Conservation (phyloP, 2,797 vertebrate genomes). For the Tamandua tetradactyla region DNA sequence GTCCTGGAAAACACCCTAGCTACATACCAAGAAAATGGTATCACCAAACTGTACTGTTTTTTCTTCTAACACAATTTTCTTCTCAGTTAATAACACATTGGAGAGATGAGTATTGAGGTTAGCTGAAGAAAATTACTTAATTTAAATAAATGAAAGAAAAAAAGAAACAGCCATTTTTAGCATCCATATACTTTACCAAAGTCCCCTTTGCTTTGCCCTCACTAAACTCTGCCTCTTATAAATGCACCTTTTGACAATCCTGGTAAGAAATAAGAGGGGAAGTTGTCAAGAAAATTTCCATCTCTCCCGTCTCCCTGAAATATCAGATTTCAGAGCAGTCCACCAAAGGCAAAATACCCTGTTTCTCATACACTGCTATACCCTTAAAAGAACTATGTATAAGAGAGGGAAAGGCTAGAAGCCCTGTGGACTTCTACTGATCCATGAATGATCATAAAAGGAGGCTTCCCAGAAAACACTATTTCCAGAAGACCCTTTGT, state of each 20-base stretch:
- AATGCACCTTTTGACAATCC: not conserved
- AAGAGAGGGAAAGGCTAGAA: not conserved
- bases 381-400: not conserved
- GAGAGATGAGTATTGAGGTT: not conserved
- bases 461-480: not conserved
- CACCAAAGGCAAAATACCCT: not conserved
- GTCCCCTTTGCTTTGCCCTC: not conserved
- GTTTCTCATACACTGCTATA: not conserved
- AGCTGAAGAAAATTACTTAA: not conserved
- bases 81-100: not conserved
- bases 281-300: not conserved
- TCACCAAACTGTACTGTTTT: not conserved
- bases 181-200: not conserved
- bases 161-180: not conserved
- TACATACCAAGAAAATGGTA: not conserved
- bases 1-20: not conserved
- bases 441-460: not conserved
- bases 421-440: not conserved
- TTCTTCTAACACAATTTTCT: not conserved
- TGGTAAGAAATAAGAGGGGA: not conserved
- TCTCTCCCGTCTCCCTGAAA: not conserved
- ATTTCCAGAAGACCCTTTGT: not conserved
- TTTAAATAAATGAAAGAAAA: not conserved
- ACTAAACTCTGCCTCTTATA: not conserved
- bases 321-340: not conserved